Percentiles rank a stretch among this genome's conserved stretches.
Evolutionary conservation across 2,797 vertebrate species (phyloP).

Genomic region (Arnoldichthys spilopterus): DNA sequence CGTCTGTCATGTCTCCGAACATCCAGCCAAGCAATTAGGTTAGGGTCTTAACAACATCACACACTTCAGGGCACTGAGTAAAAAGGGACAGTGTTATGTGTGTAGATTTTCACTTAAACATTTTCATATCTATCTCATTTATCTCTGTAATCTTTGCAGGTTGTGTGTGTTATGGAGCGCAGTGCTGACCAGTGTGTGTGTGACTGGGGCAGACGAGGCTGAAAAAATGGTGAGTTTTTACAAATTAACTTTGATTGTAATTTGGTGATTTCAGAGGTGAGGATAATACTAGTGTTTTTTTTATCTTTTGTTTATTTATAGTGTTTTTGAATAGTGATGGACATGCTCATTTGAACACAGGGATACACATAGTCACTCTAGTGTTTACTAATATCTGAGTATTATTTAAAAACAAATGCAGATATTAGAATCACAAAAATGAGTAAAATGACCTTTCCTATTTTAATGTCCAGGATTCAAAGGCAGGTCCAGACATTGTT

Average conservation of each 20-base stretch:
- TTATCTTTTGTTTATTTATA: no score
- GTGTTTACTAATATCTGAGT: no score
- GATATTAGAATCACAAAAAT: no score
- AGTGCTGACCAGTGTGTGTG: constrained; percentile 69
- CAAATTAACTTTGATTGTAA: no score
- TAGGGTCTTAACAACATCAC: background rate
- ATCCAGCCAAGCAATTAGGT: background rate
- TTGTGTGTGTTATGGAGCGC: constrained; percentile 75
- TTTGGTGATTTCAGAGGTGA: background rate
- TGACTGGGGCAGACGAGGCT: constrained; percentile 68
- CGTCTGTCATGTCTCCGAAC: constrained; percentile 10
- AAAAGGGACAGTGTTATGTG: background rate
- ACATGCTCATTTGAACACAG: no score
- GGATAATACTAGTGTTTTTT: background rate
- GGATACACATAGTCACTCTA: no score
- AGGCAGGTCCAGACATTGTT: no score
- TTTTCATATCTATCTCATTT: constrained; percentile 32
- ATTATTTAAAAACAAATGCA: no score
- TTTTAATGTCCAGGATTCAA: no score
- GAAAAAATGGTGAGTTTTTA: constrained; percentile 75
- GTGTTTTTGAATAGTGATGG: no score
- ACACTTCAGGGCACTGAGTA: background rate
- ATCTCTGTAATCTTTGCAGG: constrained; percentile 58
- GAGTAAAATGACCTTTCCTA: no score
- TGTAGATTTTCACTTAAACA: background rate